These are phyloP conservation scores for Varecia variegata DNA, from an alignment of 2,797 vertebrate genomes.

Conservation along the genomic window DNA sequence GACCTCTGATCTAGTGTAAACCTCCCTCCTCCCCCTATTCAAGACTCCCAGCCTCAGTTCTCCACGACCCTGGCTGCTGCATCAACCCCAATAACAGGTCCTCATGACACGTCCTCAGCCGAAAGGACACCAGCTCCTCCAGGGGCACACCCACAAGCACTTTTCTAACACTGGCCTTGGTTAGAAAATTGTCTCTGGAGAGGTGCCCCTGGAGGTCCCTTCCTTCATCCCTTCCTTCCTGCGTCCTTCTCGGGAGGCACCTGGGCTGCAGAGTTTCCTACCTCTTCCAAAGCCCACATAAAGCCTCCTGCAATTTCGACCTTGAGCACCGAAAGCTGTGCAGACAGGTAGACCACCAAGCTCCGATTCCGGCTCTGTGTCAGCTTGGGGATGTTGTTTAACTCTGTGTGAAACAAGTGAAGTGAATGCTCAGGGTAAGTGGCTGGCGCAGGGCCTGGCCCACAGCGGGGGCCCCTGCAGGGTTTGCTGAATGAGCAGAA, in stretches of 20 bases:
- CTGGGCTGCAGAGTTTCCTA: not conserved
- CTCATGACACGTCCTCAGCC: no score
- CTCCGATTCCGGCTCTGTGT: not conserved
- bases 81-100: not conserved
- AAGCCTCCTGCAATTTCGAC: not conserved
- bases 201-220: not conserved
- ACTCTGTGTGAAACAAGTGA: rapidly evolving
- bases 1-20: not conserved
- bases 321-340: not conserved
- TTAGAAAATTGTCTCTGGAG: not conserved
- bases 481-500: not conserved
- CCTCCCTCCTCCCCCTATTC: no score
- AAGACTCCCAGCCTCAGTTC: not conserved
- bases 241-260: not conserved
- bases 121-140: not conserved
- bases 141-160: rapidly evolving
- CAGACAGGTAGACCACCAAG: not conserved
- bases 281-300: rapidly evolving
- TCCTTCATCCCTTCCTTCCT: not conserved
- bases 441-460: not conserved
- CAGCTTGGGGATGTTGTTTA: not conserved
- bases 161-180: not conserved
- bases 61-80: not conserved
- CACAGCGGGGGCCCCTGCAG: no score
- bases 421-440: not conserved